These are phyloP conservation scores for Misgurnus mizolepis DNA, from an alignment of 2,113 vertebrate species.

Conservation along the genomic window DNA sequence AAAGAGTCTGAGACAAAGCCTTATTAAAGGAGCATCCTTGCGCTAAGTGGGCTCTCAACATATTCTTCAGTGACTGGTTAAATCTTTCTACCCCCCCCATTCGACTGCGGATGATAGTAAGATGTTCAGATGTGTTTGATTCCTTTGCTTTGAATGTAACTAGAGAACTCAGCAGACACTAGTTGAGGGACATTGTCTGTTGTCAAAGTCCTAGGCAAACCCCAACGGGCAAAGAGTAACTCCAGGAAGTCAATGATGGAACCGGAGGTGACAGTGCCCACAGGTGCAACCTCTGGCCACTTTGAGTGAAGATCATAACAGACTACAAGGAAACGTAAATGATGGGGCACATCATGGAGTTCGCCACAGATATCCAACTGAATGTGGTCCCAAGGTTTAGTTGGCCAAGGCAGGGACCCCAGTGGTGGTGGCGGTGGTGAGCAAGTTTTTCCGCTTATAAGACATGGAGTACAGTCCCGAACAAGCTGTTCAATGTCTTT, in stretches of 20 bases:
- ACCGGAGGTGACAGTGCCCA: neutral
- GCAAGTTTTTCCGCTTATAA: neutral
- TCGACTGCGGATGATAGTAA: too few relatives aligned
- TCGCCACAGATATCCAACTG: conserved; percentile 85
- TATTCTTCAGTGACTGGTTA: too few relatives aligned
- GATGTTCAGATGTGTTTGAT: too few relatives aligned
- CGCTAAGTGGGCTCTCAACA: too few relatives aligned
- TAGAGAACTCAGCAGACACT: conserved; percentile 16
- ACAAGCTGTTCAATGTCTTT: too few relatives aligned
- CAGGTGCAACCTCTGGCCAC: conserved; percentile 12
- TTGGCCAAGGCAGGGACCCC: neutral
- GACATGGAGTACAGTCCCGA: conserved; percentile 26
- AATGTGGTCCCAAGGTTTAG: neutral
- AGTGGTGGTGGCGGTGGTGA: neutral
- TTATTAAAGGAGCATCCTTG: neutral
- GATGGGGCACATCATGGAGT: conserved; percentile 73
- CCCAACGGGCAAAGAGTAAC: neutral
- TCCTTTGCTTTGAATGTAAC: neutral
- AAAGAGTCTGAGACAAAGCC: neutral
- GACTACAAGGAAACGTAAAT: conserved; percentile 2
- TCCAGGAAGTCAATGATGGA: neutral
- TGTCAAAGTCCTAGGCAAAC: neutral
- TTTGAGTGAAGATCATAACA: conserved; percentile 5
- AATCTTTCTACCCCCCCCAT: too few relatives aligned
- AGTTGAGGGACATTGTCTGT: conserved; percentile 26